phyloP scores from a whole-genome alignment of 2,888 invertebrate genomes.

The Dryobota labecula region DNA sequence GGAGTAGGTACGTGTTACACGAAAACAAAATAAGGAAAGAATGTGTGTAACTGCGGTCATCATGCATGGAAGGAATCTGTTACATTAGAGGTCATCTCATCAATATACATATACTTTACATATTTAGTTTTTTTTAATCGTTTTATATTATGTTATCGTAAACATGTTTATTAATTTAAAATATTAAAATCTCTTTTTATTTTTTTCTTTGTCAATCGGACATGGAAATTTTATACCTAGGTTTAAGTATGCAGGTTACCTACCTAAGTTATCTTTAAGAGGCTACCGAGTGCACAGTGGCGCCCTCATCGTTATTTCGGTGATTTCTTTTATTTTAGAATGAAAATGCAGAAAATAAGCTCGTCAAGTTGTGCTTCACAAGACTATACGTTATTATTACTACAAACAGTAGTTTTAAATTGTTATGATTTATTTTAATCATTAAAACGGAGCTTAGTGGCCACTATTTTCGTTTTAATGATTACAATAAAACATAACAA shows the following conservation, averaged over 20 bases:
- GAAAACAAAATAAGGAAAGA: slow-evolving; percentile 24
- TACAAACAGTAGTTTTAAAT: no score
- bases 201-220: slow-evolving; percentile 2
- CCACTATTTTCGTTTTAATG: no score
- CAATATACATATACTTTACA: slow-evolving; percentile 31
- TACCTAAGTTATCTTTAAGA: not conserved
- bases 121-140: slow-evolving; percentile 24
- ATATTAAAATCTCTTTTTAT: no score
- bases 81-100: slow-evolving; percentile 38
- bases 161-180: slow-evolving; percentile 10
- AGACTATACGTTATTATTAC: no score
- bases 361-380: no score
- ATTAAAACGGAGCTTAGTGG: no score
- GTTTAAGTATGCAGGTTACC: not conserved
- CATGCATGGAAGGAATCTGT: slow-evolving; percentile 18
- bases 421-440: no score
- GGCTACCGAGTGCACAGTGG: no score
- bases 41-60: slow-evolving; percentile 27
- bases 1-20: not conserved
- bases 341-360: no score
- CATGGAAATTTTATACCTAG: not conserved
- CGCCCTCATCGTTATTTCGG: no score
- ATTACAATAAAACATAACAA: no score
- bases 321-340: no score
- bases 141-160: slow-evolving; percentile 5